These are phyloP conservation scores for Catharus bicknelli DNA, from an alignment of 2,113 vertebrate genomes.

Conservation along the genomic window DNA sequence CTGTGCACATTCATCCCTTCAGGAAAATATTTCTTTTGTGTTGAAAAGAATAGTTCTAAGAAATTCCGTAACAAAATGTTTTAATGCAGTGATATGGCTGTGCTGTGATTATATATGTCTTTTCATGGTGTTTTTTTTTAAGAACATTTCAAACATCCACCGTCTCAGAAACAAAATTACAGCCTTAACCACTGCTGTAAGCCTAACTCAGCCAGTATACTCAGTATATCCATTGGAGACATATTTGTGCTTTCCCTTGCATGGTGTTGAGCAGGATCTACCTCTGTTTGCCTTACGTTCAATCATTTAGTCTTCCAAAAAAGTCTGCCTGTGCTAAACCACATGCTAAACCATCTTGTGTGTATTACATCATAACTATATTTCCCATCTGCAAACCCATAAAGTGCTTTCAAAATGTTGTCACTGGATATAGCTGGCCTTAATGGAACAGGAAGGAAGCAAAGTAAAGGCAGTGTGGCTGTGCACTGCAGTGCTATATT, in stretches of 20 bases:
- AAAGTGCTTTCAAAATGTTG: not conserved
- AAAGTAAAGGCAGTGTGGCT: not conserved
- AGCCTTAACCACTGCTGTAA: not conserved
- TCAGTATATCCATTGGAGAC: not conserved
- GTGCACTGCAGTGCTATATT: slow-evolving; percentile 14
- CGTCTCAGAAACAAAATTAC: not conserved
- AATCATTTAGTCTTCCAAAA: not conserved
- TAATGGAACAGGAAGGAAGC: not conserved
- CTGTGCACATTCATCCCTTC: not conserved
- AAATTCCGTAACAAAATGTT: not conserved
- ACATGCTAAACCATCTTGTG: not conserved
- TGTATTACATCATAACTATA: fast-evolving
- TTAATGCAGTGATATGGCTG: not conserved
- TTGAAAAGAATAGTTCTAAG: not conserved
- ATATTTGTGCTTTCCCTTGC: not conserved
- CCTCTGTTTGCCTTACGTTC: not conserved
- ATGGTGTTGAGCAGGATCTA: not conserved
- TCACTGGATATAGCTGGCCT: not conserved
- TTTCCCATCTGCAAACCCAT: not conserved
- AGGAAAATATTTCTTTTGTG: not conserved
- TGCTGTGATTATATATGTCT: not conserved
- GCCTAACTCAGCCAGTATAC: not conserved
- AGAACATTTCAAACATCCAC: not conserved
- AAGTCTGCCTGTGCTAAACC: not conserved
- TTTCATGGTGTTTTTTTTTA: not conserved